These are phyloP conservation scores for Pterois miles DNA, from an alignment of 2,797 vertebrate genomes.

Conservation along the genomic window DNA sequence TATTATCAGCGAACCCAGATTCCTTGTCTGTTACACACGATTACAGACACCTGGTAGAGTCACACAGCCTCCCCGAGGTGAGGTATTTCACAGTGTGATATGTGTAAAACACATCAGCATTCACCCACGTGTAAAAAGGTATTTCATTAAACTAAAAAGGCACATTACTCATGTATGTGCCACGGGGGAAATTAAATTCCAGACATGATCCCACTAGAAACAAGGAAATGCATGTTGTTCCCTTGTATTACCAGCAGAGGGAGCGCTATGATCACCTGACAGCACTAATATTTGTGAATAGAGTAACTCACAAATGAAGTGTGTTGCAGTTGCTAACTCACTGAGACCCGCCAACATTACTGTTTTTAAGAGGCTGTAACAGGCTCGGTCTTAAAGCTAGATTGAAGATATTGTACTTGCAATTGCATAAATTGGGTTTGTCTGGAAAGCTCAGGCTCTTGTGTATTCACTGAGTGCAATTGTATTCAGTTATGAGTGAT, in stretches of 20 bases:
- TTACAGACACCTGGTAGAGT: conserved; percentile 32
- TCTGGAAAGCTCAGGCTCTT: too few relatives aligned
- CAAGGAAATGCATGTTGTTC: conserved; percentile 6
- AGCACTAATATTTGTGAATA: not conserved
- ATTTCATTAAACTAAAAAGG: conserved; percentile 41
- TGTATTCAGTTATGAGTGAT: too few relatives aligned
- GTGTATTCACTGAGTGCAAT: too few relatives aligned
- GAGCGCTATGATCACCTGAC: conserved; percentile 11
- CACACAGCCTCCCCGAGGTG: conserved; percentile 29
- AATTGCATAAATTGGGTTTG: too few relatives aligned
- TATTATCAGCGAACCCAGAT: conserved; percentile 6
- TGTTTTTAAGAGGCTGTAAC: too few relatives aligned
- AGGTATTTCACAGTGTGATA: conserved; percentile 35
- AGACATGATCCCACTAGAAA: not conserved
- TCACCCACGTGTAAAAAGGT: conserved; percentile 25
- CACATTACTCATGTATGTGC: conserved; percentile 36
- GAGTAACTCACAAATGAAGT: not conserved
- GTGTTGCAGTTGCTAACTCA: not conserved
- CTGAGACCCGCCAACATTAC: too few relatives aligned
- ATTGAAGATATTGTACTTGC: too few relatives aligned
- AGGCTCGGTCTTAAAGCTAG: too few relatives aligned
- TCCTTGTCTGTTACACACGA: conserved; percentile 28
- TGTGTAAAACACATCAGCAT: conserved; percentile 25
- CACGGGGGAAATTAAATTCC: conserved; percentile 31
- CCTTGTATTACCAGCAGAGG: conserved; percentile 58